Percentiles rank a stretch among this genome's conserved stretches.
These are phyloP conservation scores for Periphyllus acericola DNA, from an alignment of 2,888 invertebrate genomes.

Conservation along the genomic window DNA sequence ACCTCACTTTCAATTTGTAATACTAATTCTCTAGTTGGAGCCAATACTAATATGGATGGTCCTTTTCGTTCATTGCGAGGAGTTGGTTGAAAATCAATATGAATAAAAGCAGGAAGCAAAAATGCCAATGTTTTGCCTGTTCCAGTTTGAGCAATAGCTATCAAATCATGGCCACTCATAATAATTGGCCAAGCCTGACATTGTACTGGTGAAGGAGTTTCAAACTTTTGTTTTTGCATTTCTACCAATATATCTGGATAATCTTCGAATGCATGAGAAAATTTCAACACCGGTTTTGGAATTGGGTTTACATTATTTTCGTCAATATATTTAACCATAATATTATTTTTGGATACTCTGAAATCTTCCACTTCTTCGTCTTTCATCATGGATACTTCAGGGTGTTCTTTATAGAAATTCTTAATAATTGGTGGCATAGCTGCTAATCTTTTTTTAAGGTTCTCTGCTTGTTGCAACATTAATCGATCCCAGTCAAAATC, in stretches of 20 bases:
- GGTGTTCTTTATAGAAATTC: conserved; percentile 84
- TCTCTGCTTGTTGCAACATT: conserved; percentile 60
- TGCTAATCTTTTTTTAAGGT: conserved; percentile 73
- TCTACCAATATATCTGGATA: conserved; percentile 87
- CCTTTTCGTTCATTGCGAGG: conserved; percentile 79
- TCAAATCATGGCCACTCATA: conserved; percentile 88
- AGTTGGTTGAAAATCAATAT: conserved; percentile 86
- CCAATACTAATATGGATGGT: conserved; percentile 87
- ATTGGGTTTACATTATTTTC: conserved; percentile 67
- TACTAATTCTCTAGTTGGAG: conserved; percentile 93
- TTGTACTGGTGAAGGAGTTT: conserved; percentile 89
- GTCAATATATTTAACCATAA: conserved; percentile 73
- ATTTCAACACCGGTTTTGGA: conserved; percentile 82
- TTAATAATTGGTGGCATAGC: conserved; percentile 78
- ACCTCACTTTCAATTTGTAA: conserved; percentile 93
- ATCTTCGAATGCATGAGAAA: conserved; percentile 75
- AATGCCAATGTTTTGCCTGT: conserved; percentile 94
- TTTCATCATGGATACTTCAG: conserved; percentile 75
- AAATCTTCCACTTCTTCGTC: conserved; percentile 71
- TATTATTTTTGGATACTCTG: conserved; percentile 76
- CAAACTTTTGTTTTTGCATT: conserved; percentile 83
- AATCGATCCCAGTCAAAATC: conserved; percentile 44
- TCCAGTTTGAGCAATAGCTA: conserved; percentile 96
- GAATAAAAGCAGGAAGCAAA: conserved; percentile 89
- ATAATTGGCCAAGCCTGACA: conserved; percentile 95